Base-by-base conservation (phyloP, 2,113 vertebrate genomes). In the Phoxinus phoxinus region DNA sequence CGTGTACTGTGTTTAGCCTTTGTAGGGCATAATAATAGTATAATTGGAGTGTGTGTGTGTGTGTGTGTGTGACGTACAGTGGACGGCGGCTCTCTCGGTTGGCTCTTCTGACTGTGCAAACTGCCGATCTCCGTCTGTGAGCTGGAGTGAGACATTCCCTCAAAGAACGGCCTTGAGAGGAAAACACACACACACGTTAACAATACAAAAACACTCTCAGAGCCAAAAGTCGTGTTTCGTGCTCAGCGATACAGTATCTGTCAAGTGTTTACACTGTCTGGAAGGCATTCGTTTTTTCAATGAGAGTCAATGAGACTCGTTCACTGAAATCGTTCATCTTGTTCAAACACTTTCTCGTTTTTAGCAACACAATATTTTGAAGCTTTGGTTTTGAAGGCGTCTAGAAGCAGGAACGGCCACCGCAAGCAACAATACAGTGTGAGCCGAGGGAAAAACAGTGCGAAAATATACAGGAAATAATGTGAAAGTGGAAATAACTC, bases 111-210 rank as follows among this genome's bases (percentile, higher is more conserved):
- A 81, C 90, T 92, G 85, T 91, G 90, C 32, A 92, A 78, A 80
- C 90, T 92, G 10, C 91, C 89, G 5, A 93, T 90, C 87, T 93
- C 92, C 0, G 91, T 91, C 79, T 93, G 92, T 7, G 92, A 93
- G 79, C 91, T 92, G 25, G 92, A 93, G 84, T 92, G 91, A 80
- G 92, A 93, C 91, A 91, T 92, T n/a, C 91, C 92, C 85, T 93
- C 91, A 41, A 93, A 93, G 65, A 92, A 93, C 2, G 92, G 92
- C 87, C 92, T 93, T 77, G 23, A 59, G 25, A 21, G 51, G 23
- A 87, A 59, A 44, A 86, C 23, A 82, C 17, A 25, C 17, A 25
- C 67, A 84, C 59, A 83, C 0, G 21, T 37, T 84, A 44, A 74
- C 6, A 80, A 13, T 58, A 8, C 61, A 69, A 46, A 71, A 32